Conservation (phyloP, 1,140 invertebrate genomes). For the Hypothenemus hampei region DNA sequence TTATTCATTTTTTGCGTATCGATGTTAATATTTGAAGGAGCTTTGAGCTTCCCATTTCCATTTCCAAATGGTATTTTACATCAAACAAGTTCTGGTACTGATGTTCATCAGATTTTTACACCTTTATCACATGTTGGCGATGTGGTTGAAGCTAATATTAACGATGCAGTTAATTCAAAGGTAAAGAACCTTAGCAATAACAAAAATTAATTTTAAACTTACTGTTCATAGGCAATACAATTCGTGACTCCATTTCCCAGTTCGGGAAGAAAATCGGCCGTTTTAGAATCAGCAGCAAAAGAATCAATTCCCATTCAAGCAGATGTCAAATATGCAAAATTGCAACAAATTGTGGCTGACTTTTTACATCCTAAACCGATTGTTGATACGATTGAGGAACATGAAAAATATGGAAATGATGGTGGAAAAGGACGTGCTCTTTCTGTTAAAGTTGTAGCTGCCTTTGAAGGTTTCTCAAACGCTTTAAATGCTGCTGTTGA, state of each 20-base stretch:
- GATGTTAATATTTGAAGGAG: too few species aligned
- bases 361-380: constrained; percentile 57
- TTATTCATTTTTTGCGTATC: too few species aligned
- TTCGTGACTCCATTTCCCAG: constrained; percentile 31
- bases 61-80: too few species aligned
- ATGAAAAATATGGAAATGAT: constrained; percentile 66
- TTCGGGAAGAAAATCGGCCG: constrained; percentile 35
- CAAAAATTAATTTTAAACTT: neutral
- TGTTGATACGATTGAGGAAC: constrained; percentile 61
- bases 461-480: constrained; percentile 57
- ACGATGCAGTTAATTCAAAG: constrained; percentile 22
- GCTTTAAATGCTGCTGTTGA: constrained; percentile 43
- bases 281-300: constrained; percentile 30
- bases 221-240: constrained; percentile 25
- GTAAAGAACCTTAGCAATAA: constrained; percentile 16
- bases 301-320: constrained; percentile 34
- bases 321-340: constrained; percentile 46
- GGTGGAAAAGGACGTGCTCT: constrained; percentile 56
- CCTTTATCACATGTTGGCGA: constrained; percentile 30
- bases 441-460: constrained; percentile 53
- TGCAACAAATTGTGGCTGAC: constrained; percentile 47
- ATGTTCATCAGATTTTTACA: constrained; percentile 9
- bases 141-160: constrained; percentile 23
- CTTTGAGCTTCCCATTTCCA: too few species aligned
- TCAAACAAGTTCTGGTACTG: too few species aligned